Evolutionary conservation across 1,140 invertebrate genomes (phyloP).

Genomic region (Leptinotarsa texana): DNA sequence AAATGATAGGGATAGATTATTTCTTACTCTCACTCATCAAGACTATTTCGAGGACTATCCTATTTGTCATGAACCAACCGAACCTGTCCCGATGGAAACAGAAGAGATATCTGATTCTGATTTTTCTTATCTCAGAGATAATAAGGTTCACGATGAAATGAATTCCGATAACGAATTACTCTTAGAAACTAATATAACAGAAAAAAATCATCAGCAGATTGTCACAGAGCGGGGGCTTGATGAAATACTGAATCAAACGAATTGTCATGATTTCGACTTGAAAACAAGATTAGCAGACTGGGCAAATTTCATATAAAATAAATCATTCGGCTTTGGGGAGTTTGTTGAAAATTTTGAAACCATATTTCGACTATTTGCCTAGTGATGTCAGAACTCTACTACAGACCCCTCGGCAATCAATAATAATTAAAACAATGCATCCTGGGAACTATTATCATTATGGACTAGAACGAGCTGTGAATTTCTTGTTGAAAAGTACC

Average conservation of each 20-base stretch:
- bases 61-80: background rate
- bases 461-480: slow-evolving; percentile 9
- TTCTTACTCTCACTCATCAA: background rate
- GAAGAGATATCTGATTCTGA: slow-evolving; percentile 2
- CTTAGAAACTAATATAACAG: background rate
- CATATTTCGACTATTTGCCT: slow-evolving; percentile 11
- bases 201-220: background rate
- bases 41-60: background rate
- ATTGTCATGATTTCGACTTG: background rate
- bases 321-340: background rate
- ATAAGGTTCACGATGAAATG: background rate
- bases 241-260: background rate
- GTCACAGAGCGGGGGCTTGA: background rate
- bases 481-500: slow-evolving; percentile 4
- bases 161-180: background rate
- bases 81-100: background rate
- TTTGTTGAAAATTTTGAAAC: slow-evolving; percentile 15
- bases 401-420: slow-evolving; percentile 2
- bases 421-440: background rate
- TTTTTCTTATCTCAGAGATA: background rate
- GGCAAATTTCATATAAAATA: slow-evolving; percentile 9
- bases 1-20: background rate
- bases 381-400: slow-evolving; percentile 14
- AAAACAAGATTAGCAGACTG: background rate
- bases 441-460: slow-evolving; percentile 26